Conservation (phyloP, 2,113 vertebrate species). For the Amphiprion ocellaris region DNA sequence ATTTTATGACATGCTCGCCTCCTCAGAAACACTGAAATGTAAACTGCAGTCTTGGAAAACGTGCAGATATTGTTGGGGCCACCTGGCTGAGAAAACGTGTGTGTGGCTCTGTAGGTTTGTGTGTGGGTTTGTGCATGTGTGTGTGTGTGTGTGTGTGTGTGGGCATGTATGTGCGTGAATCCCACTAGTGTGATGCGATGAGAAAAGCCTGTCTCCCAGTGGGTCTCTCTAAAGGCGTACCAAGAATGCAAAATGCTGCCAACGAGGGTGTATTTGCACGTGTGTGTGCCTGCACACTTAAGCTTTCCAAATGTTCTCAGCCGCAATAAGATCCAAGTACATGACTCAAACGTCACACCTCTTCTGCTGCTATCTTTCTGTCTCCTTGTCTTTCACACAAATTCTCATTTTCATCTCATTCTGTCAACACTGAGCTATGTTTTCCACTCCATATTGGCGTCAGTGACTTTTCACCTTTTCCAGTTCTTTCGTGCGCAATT, state of each 20-base stretch:
- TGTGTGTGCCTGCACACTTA: slow-evolving; percentile 63
- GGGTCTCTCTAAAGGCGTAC: slow-evolving; percentile 56
- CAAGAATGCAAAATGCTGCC: slow-evolving; percentile 49
- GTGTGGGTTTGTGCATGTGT: slow-evolving; percentile 1
- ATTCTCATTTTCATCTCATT: slow-evolving; percentile 56
- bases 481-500: background rate
- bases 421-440: slow-evolving; percentile 22
- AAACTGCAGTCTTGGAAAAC: background rate
- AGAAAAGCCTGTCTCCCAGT: slow-evolving; percentile 76
- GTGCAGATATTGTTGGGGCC: slow-evolving; percentile 33
- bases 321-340: slow-evolving; percentile 72
- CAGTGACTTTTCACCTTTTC: slow-evolving; percentile 41
- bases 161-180: slow-evolving; percentile 49
- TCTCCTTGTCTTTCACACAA: slow-evolving; percentile 58
- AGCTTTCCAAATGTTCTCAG: slow-evolving; percentile 81
- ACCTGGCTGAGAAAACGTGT: slow-evolving; percentile 14
- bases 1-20: slow-evolving; percentile 29
- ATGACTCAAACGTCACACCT: slow-evolving; percentile 83
- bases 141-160: slow-evolving; percentile 25
- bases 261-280: slow-evolving; percentile 22
- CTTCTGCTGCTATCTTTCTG: slow-evolving; percentile 69
- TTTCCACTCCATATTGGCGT: slow-evolving; percentile 46
- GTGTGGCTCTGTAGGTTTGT: background rate
- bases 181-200: slow-evolving; percentile 31
- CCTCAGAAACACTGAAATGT: slow-evolving; percentile 12